Conservation (phyloP, 2,113 vertebrate species). For the Dascyllus trimaculatus region DNA sequence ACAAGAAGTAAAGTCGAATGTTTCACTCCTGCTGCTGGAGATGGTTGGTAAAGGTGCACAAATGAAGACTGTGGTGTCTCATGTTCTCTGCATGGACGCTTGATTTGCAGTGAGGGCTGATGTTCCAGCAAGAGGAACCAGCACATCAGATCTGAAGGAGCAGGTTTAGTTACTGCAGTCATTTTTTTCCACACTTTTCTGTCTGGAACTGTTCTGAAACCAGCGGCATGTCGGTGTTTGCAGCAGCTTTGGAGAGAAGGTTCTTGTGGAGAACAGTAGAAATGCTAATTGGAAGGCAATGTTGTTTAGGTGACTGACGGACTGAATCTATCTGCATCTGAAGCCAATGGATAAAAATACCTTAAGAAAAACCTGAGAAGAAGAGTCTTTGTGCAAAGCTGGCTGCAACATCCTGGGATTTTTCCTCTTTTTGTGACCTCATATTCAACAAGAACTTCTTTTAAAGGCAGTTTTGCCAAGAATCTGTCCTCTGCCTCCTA, state of each 20-base stretch:
- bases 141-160: too few species aligned
- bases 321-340: neutral
- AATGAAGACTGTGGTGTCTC: slow-evolving; percentile 1
- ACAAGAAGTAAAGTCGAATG: slow-evolving; percentile 15
- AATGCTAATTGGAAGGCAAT: too few species aligned
- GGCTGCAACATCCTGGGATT: neutral
- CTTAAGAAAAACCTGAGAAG: too few species aligned
- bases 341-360: too few species aligned
- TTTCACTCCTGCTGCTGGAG: neutral
- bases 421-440: neutral
- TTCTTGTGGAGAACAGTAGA: neutral
- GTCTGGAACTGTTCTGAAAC: neutral
- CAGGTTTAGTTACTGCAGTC: neutral
- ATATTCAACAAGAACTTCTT: neutral
- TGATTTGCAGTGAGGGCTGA: neutral
- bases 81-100: neutral
- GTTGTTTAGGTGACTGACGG: neutral
- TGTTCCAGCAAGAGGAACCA: neutral
- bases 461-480: too few species aligned
- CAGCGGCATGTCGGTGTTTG: neutral
- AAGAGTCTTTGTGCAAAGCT: neutral
- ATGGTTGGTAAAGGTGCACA: slow-evolving; percentile 5
- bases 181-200: neutral
- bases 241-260: neutral
- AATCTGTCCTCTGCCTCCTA: too few species aligned